Evolutionary conservation across 2,888 invertebrate species (phyloP).

Genomic region (Caenorhabditis sp.): DNA sequence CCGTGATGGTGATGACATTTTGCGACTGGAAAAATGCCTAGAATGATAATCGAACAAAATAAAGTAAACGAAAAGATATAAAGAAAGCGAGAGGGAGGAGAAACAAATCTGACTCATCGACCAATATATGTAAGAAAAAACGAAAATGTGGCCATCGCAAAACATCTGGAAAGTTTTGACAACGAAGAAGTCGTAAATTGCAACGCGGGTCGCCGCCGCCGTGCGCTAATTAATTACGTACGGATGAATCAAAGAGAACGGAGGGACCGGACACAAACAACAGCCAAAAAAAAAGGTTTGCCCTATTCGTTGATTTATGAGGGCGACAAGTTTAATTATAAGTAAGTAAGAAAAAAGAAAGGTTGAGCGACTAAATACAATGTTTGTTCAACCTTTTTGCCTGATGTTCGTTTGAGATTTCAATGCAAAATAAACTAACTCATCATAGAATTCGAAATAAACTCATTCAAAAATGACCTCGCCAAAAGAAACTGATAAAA

Average conservation of each 20-base stretch:
- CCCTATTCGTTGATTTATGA: neutral
- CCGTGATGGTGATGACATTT: slow-evolving; percentile 70
- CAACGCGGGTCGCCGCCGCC: neutral
- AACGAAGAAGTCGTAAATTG: neutral
- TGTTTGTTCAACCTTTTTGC: no score
- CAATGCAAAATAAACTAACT: no score
- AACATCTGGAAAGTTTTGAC: slow-evolving; percentile 1
- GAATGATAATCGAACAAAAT: neutral
- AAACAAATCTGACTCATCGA: slow-evolving; percentile 9
- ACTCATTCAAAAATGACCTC: no score
- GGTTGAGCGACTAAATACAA: no score
- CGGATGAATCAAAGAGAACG: slow-evolving; percentile 3
- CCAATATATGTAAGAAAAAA: neutral
- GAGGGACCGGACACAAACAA: slow-evolving; percentile 17
- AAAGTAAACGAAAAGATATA: neutral
- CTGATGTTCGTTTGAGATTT: no score
- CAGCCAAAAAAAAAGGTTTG: neutral
- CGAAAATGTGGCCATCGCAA: neutral
- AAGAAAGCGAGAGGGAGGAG: slow-evolving; percentile 1
- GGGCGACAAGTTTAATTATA: neutral
- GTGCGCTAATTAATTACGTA: neutral
- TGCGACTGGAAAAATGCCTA: neutral
- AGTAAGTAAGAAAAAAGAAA: neutral
- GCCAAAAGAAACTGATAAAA: no score
- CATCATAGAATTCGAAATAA: no score